Evolutionary conservation across 2,888 invertebrate genomes (phyloP), one percentile per base, ranked within the genome.

Genomic region (Athrips mouffetella): DNA sequence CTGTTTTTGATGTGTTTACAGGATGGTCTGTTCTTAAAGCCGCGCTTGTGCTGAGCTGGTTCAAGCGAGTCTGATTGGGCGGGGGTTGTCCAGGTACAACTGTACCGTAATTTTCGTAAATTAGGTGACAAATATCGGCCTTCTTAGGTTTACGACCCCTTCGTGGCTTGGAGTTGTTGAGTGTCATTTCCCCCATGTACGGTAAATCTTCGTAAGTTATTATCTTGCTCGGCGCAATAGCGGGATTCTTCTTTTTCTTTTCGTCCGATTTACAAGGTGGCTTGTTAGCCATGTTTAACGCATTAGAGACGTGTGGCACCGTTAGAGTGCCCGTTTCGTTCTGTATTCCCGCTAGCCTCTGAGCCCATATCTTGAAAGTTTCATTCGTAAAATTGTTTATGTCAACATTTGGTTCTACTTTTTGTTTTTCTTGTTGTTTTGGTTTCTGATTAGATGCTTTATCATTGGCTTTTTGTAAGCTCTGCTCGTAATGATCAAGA

Each of bases 151-250:
- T 97, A 13, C 96, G 89, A 0, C 96, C 96, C 53, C 97, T 89
- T 29, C 96, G 83, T 0, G 96, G 96, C 61, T 96, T 94, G 10
- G 94, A 94, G 76, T 96, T 95, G 69, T 96, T 96, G 47, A 96
- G 77, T 0, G 96, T 96, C 89, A 96, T 96, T 74, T 96, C 96
- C 0, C 96, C 96, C 96, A 96, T 96, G 77, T 96, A 96, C 0
- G 96, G 96, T 39, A 96, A 80, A 67, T 96, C 96, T 37, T 94
- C 92, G 69, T 94, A 96, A 37, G 93, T 94, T 59, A 94, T 90
- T 20, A 91, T 89, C 52, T 84, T 76, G 65, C 80, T 78, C 53
- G 89, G 65, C 48, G 84, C 74, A 53, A 85, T 81, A 3, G 82
- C 79, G n/a, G 82, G 80, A 30, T 57, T 67, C 58, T 74, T 87